phyloP scores from a whole-genome alignment of 2,888 invertebrate genomes.

The Hanleya hanleyi region DNA sequence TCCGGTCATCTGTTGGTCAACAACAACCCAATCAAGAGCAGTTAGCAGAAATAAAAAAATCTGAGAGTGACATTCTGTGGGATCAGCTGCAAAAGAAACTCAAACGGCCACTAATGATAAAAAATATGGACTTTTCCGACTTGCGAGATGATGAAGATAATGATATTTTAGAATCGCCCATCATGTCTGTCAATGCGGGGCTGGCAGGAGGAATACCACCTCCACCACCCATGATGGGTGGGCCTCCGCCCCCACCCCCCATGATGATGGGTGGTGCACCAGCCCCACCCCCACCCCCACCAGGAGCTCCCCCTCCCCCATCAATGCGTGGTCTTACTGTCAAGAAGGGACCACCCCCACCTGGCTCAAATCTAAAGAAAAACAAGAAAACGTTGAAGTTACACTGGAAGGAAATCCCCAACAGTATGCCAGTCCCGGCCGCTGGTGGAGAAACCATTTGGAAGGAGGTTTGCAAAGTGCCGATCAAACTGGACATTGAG shows the following conservation, averaged over 20 bases:
- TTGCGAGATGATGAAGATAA: constrained; percentile 90
- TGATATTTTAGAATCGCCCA: constrained; percentile 76
- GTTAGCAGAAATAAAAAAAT: constrained; percentile 79
- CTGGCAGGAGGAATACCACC: constrained; percentile 35
- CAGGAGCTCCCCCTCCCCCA: constrained; percentile 52
- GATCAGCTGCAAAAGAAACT: constrained; percentile 81
- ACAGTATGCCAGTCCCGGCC: constrained; percentile 64
- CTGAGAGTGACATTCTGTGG: constrained; percentile 97
- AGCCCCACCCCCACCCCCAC: constrained; percentile 17
- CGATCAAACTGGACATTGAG: constrained; percentile 90
- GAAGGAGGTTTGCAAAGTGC: constrained; percentile 68
- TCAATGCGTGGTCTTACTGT: constrained; percentile 46
- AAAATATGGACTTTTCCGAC: constrained; percentile 98
- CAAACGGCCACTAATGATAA: constrained; percentile 81
- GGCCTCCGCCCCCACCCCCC: constrained; percentile 46
- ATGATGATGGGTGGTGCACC: constrained; percentile 52
- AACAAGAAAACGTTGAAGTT: constrained; percentile 96
- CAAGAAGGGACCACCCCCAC: constrained; percentile 61
- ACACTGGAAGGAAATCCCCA: constrained; percentile 92
- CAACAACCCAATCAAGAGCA: constrained; percentile 33
- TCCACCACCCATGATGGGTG: constrained; percentile 45
- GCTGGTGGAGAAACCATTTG: constrained; percentile 67
- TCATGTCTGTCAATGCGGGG: constrained; percentile 50
- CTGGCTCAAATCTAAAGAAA: constrained; percentile 63
- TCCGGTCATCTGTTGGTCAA: constrained; percentile 19